Conservation (phyloP, 2,113 vertebrate genomes). For the Rhineura floridana region DNA sequence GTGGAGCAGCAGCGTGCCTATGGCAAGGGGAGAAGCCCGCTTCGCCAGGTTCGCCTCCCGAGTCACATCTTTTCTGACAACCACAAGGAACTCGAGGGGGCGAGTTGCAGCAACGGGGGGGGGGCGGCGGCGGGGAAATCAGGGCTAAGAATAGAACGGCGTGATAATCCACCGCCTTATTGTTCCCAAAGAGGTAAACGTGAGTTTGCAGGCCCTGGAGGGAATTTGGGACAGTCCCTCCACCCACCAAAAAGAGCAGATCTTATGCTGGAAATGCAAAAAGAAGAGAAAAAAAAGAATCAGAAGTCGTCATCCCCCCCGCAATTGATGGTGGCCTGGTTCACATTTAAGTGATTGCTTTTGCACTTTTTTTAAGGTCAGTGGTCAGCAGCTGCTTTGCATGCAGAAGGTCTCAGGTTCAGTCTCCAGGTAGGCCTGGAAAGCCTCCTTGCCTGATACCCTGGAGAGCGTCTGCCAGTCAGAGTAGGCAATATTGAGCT, state of each 20-base stretch:
- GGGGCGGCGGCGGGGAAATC: no score
- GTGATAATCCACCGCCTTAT: not conserved
- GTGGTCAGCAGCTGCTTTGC: no score
- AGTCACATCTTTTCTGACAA: not conserved
- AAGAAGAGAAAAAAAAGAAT: not conserved
- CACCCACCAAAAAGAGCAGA: not conserved
- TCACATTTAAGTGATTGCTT: not conserved
- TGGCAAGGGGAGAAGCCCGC: no score
- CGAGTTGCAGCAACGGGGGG: not conserved
- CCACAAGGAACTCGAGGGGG: rapidly evolving
- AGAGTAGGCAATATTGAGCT: no score
- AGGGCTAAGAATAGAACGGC: constrained; percentile 3
- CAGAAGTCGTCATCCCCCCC: not conserved
- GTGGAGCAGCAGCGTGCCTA: no score
- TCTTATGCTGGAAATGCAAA: not conserved
- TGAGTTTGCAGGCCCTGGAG: not conserved
- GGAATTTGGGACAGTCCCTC: no score
- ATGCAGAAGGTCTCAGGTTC: no score
- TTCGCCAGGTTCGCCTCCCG: not conserved
- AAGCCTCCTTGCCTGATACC: no score
- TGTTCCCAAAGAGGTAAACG: not conserved
- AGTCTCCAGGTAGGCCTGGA: no score
- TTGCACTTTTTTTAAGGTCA: no score
- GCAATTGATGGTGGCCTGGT: not conserved
- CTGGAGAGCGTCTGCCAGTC: no score